Evolutionary conservation across 2,888 invertebrate genomes (phyloP).

Genomic region (Pristionchus japonicus): DNA sequence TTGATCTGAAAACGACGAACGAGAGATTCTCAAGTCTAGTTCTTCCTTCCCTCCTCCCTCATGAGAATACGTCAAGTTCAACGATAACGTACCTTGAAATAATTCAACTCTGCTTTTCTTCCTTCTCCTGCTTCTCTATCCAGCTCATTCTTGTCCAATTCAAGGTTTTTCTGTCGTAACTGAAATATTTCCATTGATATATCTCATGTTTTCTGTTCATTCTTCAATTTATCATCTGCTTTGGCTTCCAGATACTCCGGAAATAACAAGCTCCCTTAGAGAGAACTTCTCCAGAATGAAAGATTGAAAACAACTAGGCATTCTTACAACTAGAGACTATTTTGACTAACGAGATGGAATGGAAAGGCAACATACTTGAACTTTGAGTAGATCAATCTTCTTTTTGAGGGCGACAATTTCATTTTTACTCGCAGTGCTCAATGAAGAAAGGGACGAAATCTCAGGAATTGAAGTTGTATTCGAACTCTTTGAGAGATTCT

Average conservation of each 20-base stretch:
- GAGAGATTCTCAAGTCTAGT: neutral
- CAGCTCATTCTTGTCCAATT: conserved; percentile 17
- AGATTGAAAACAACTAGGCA: neutral
- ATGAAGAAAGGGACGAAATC: conserved; percentile 34
- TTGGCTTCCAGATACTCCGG: neutral
- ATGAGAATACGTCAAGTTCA: neutral
- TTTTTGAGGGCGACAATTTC: conserved; percentile 35
- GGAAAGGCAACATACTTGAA: neutral
- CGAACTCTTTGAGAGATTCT: conserved; percentile 41
- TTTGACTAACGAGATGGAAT: neutral
- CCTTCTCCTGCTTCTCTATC: neutral
- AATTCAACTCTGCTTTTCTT: conserved; percentile 1
- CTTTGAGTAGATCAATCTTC: conserved; percentile 40
- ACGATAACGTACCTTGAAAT: conserved; percentile 6
- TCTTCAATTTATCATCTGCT: conserved; percentile 11
- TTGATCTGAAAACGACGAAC: neutral
- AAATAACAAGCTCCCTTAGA: neutral
- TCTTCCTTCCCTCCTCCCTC: neutral
- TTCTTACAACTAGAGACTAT: neutral
- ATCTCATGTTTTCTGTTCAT: neutral
- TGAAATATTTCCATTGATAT: neutral
- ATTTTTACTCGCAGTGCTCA: conserved; percentile 13
- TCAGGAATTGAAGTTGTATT: conserved; percentile 45
- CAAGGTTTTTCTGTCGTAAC: conserved; percentile 27
- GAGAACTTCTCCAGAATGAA: neutral